phyloP scores from a whole-genome alignment of 2,113 vertebrate genomes.

The Corythornis vintsioides region DNA sequence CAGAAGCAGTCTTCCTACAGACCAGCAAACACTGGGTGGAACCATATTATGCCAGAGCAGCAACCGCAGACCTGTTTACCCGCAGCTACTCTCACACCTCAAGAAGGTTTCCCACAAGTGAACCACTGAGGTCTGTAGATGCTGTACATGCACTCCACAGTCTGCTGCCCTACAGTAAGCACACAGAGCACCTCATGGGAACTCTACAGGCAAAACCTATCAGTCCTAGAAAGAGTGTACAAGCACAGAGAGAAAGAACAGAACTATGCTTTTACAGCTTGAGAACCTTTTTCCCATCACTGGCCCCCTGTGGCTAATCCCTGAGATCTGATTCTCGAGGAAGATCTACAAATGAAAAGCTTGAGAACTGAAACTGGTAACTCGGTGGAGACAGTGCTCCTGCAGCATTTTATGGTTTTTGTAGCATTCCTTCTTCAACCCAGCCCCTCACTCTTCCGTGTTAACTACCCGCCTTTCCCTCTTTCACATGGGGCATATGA shows the following conservation, averaged over 20 bases:
- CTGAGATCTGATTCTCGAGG: background rate
- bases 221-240: background rate
- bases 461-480: background rate
- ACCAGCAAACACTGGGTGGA: background rate
- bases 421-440: background rate
- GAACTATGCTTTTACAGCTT: background rate
- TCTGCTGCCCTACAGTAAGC: background rate
- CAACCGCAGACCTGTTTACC: background rate
- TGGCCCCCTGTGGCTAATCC: background rate
- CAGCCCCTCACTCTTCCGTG: background rate
- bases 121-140: background rate
- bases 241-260: background rate
- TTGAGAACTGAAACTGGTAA: background rate
- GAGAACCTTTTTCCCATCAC: background rate
- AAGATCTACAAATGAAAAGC: background rate
- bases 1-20: background rate
- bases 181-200: background rate
- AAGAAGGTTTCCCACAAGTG: background rate
- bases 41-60: background rate
- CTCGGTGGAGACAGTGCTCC: background rate
- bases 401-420: background rate
- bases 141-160: background rate
- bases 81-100: background rate
- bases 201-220: fast-evolving
- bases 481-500: background rate